Percentiles rank a stretch among this genome's conserved stretches.
Conservation (phyloP, 2,888 invertebrate genomes). For the Conus canariensis region DNA sequence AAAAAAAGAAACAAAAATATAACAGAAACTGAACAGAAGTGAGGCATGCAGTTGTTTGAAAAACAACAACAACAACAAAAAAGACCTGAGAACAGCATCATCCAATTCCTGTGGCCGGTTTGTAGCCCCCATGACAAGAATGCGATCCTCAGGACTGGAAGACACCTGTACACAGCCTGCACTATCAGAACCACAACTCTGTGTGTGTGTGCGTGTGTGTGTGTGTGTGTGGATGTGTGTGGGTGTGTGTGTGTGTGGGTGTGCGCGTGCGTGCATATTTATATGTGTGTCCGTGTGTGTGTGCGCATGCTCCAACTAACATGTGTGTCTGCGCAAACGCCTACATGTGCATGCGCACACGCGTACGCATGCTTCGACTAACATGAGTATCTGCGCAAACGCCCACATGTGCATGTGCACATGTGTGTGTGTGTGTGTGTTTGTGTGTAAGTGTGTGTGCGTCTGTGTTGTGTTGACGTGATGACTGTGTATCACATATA, state of each 20-base stretch:
- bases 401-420: not conserved
- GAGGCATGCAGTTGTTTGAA: too few species aligned
- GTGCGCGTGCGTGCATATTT: not conserved
- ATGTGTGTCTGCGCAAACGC: not conserved
- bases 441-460: not conserved
- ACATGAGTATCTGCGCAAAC: not conserved
- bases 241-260: too few species aligned
- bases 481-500: too few species aligned
- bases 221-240: too few species aligned
- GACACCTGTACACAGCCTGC: constrained; percentile 60
- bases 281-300: not conserved
- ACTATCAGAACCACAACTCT: too few species aligned
- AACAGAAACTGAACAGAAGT: too few species aligned
- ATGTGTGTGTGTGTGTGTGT: not conserved
- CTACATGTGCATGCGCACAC: not conserved
- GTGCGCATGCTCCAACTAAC: not conserved
- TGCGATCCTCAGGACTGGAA: constrained; percentile 87
- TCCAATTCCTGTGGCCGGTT: constrained; percentile 98
- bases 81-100: constrained; percentile 92
- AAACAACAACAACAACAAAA: too few species aligned
- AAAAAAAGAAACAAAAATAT: too few species aligned
- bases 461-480: too few species aligned
- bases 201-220: too few species aligned
- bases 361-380: too few species aligned
- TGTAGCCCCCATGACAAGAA: constrained; percentile 99